Evolutionary conservation across 1,140 invertebrate genomes (phyloP).

Genomic region (Radopholus similis): DNA sequence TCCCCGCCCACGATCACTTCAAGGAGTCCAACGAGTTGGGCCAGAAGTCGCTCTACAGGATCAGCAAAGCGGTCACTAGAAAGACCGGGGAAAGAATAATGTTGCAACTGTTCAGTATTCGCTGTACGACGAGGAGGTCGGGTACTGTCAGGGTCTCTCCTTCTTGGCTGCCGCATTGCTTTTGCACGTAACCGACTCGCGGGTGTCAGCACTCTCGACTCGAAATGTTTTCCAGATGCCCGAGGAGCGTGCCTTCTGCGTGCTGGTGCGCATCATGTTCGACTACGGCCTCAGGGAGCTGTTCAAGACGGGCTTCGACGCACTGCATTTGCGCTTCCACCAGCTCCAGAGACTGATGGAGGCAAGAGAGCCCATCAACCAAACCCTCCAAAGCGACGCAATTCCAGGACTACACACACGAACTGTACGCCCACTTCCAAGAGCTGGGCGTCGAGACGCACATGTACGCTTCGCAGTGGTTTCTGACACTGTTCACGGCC

Average conservation of each 20-base stretch:
- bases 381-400: no score
- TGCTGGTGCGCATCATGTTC: slow-evolving; percentile 93
- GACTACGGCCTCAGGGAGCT: slow-evolving; percentile 87
- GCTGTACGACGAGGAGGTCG: slow-evolving; percentile 91
- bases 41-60: slow-evolving; percentile 88
- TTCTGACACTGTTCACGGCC: slow-evolving; percentile 94
- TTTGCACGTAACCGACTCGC: no score
- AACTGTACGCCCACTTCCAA: slow-evolving; percentile 82
- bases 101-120: slow-evolving; percentile 68
- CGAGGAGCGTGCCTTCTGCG: slow-evolving; percentile 96
- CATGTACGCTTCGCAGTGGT: slow-evolving; percentile 99
- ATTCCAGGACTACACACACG: slow-evolving; percentile 78
- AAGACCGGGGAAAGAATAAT: background rate
- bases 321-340: slow-evolving; percentile 87
- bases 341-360: slow-evolving; percentile 91
- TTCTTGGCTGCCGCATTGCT: slow-evolving; percentile 90
- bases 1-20: slow-evolving; percentile 96
- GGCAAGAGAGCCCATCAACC: no score
- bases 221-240: slow-evolving; percentile 76
- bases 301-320: slow-evolving; percentile 92
- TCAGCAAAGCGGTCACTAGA: slow-evolving; percentile 69
- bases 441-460: slow-evolving; percentile 89
- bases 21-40: slow-evolving; percentile 83
- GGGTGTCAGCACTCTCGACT: slow-evolving; percentile 50
- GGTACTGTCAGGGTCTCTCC: slow-evolving; percentile 96